phyloP scores from a whole-genome alignment of 2,888 invertebrate genomes.

The Monoplex corrugatus region DNA sequence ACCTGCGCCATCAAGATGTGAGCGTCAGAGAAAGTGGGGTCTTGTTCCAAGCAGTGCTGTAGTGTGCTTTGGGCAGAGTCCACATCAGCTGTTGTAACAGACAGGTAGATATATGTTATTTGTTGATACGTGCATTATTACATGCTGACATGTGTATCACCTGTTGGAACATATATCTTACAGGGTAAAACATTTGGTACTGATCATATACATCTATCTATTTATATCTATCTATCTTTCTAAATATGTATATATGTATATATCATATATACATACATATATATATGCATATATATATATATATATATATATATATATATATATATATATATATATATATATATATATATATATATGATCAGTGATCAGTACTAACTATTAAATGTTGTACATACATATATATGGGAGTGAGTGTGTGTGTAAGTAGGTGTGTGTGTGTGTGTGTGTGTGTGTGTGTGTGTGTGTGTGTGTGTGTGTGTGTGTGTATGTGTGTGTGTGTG shows the following conservation, averaged over 20 bases:
- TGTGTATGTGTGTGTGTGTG: too few species aligned
- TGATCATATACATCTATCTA: too few species aligned
- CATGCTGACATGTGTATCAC: not conserved
- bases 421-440: too few species aligned
- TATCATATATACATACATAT: not conserved
- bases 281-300: not conserved
- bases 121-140: not conserved
- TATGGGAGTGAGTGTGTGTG: too few species aligned
- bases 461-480: too few species aligned
- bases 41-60: conserved; percentile 88
- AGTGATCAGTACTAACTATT: too few species aligned
- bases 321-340: not conserved
- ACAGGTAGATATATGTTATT: not conserved
- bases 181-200: too few species aligned
- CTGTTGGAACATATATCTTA: too few species aligned
- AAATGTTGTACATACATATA: too few species aligned
- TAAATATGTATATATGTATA: not conserved
- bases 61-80: conserved; percentile 88
- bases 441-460: too few species aligned
- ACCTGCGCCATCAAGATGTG: conserved; percentile 90
- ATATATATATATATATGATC: not conserved
- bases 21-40: conserved; percentile 91
- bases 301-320: not conserved
- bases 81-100: conserved; percentile 86
- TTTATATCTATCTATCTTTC: too few species aligned